These are phyloP conservation scores for Myxocyprinus asiaticus DNA, from an alignment of 2,113 vertebrate genomes.

Conservation along the genomic window DNA sequence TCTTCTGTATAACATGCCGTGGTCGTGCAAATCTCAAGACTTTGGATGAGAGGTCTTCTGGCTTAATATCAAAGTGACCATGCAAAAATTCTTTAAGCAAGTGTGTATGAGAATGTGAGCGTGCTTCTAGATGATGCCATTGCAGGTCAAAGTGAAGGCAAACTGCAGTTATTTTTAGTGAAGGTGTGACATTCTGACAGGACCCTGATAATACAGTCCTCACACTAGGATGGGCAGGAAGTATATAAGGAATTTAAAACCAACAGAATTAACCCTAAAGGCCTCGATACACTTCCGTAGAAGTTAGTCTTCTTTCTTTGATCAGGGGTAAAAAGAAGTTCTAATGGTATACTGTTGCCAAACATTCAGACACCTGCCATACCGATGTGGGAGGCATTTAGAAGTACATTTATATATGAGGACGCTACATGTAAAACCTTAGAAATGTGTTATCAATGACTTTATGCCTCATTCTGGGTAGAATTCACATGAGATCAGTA, in stretches of 20 bases:
- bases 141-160: conserved; percentile 55
- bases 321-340: too few relatives aligned
- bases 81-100: neutral
- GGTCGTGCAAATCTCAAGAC: neutral
- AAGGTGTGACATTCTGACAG: conserved; percentile 68
- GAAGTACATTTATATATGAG: too few relatives aligned
- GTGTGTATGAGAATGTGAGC: neutral
- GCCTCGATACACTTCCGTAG: too few relatives aligned
- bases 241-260: conserved; percentile 70
- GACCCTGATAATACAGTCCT: conserved; percentile 56
- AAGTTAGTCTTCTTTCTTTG: too few relatives aligned
- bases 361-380: too few relatives aligned
- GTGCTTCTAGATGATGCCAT: neutral
- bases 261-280: conserved; percentile 50
- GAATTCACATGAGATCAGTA: too few relatives aligned
- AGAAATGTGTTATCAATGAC: too few relatives aligned
- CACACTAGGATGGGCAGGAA: conserved; percentile 51
- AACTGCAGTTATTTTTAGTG: conserved; percentile 64
- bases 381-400: too few relatives aligned
- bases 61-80: neutral
- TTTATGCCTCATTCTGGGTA: too few relatives aligned
- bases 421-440: too few relatives aligned
- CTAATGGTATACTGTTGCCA: too few relatives aligned
- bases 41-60: neutral
- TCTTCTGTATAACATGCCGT: conserved; percentile 1